phyloP scores from a whole-genome alignment of 2,113 vertebrate species.

The Nycticebus coucang region DNA sequence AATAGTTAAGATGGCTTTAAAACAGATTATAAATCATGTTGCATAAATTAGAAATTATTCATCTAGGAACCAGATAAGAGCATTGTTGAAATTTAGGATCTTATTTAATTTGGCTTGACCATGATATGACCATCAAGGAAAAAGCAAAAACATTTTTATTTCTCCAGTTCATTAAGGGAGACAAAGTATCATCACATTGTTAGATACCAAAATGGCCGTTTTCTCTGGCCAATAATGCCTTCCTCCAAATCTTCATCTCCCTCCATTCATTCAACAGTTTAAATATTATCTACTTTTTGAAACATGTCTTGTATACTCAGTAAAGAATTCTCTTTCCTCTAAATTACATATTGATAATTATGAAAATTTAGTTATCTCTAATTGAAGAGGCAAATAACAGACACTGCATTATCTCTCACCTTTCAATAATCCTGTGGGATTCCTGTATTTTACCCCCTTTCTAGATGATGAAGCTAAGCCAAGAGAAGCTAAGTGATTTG shows the following conservation, averaged over 20 bases:
- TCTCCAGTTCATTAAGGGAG: neutral
- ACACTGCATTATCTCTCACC: neutral
- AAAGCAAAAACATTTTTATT: neutral
- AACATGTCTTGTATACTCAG: neutral
- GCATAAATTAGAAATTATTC: neutral
- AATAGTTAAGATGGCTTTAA: conserved; percentile 28
- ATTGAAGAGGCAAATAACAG: neutral
- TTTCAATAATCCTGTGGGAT: neutral
- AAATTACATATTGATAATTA: conserved; percentile 3
- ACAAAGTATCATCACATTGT: neutral
- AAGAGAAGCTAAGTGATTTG: neutral
- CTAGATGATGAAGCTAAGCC: neutral
- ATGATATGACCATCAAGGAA: neutral
- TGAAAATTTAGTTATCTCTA: neutral
- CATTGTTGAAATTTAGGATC: neutral
- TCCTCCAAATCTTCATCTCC: neutral
- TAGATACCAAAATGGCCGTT: neutral
- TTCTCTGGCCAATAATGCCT: neutral
- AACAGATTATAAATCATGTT: neutral
- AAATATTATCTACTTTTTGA: neutral
- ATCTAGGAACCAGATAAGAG: neutral
- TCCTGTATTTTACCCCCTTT: neutral
- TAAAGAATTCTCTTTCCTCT: conserved; percentile 6
- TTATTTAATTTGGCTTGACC: conserved; percentile 10
- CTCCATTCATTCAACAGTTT: neutral